Percentiles rank a stretch among this genome's conserved stretches.
Evolutionary conservation across 2,888 invertebrate genomes (phyloP).

Genomic region (Xiphydria camelus): DNA sequence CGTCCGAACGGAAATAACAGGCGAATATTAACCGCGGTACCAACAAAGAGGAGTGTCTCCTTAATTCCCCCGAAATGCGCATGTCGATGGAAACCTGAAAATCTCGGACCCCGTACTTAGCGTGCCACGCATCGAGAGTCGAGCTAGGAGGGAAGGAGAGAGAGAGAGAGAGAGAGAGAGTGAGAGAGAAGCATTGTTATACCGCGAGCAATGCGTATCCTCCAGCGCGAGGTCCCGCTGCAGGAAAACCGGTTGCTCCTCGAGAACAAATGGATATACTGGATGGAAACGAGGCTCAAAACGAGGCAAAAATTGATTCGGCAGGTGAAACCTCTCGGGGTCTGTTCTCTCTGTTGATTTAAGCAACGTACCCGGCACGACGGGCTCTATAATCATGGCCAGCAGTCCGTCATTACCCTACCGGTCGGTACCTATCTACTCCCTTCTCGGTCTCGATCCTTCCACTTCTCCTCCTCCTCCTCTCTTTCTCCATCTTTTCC

Average conservation of each 20-base stretch:
- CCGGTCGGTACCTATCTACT: constrained; percentile 41
- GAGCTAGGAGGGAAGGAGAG: constrained; percentile 12
- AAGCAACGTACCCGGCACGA: constrained; percentile 43
- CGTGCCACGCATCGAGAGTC: no score
- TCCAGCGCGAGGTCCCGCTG: background rate
- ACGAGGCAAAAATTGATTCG: constrained; percentile 40
- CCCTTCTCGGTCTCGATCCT: constrained; percentile 35
- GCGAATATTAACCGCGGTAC: no score
- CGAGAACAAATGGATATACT: background rate
- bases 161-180: constrained; percentile 6
- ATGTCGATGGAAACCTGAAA: no score
- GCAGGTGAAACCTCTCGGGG: constrained; percentile 46
- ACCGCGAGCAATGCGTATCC: constrained; percentile 8
- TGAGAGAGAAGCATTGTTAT: constrained; percentile 5
- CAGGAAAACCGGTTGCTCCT: background rate
- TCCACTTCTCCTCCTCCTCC: constrained; percentile 5
- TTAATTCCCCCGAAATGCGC: no score
- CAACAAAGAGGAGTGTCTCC: no score
- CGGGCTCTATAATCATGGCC: constrained; percentile 43
- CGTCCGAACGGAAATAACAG: no score
- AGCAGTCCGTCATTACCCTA: constrained; percentile 43
- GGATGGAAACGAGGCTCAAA: constrained; percentile 3
- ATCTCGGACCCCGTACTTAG: no score
- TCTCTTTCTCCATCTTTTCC: constrained; percentile 7
- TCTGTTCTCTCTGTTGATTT: constrained; percentile 45